These are phyloP conservation scores for Fulica atra DNA, from an alignment of 2,113 vertebrate species.

Conservation along the genomic window DNA sequence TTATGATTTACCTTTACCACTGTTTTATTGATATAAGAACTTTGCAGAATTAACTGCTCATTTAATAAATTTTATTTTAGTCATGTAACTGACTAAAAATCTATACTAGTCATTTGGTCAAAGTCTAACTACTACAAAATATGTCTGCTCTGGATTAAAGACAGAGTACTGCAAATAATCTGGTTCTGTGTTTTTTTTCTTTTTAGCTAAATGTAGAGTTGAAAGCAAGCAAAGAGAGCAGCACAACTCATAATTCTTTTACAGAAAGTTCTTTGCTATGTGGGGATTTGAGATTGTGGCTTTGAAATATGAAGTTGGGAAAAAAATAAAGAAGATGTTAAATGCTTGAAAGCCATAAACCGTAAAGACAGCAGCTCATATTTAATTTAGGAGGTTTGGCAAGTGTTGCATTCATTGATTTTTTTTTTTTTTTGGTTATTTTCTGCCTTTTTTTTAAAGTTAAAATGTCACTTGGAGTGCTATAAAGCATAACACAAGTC, in stretches of 20 bases:
- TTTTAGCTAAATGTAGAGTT: neutral
- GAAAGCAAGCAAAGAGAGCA: neutral
- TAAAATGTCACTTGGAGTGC: conserved; percentile 42
- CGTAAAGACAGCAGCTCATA: conserved; percentile 44
- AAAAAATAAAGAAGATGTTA: neutral
- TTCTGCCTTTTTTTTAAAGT: conserved; percentile 6
- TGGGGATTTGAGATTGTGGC: neutral
- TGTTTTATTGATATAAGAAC: conserved; percentile 36
- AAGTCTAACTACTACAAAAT: neutral
- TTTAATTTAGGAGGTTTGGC: conserved; percentile 64
- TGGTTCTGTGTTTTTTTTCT: neutral
- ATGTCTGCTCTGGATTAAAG: neutral
- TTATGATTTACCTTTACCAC: conserved; percentile 6
- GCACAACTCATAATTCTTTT: neutral
- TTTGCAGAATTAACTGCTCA: conserved; percentile 46
- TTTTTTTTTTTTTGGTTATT: conserved; percentile 23
- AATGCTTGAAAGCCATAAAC: conserved; percentile 14
- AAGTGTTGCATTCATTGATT: conserved; percentile 48
- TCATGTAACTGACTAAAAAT: conserved; percentile 22
- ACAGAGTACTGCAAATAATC: neutral
- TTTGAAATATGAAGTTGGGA: neutral
- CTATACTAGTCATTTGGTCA: neutral
- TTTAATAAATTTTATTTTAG: conserved; percentile 42
- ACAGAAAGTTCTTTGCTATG: neutral
- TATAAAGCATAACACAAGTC: conserved; percentile 42